These are phyloP conservation scores for zebrafish (Danio rerio) DNA, from an alignment of 2,113 vertebrate genomes.

Conservation along the genomic window DNA sequence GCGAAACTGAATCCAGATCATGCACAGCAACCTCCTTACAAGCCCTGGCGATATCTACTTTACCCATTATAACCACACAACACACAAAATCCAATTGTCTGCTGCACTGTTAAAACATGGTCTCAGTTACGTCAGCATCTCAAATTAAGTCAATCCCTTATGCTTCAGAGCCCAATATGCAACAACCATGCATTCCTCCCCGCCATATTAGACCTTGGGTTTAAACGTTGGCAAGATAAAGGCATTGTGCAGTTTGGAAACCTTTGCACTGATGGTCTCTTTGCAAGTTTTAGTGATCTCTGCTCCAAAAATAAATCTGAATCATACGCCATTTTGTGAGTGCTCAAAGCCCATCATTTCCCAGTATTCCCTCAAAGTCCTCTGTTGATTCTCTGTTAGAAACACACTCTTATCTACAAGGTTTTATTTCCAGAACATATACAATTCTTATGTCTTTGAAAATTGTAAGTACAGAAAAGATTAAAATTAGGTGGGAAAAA, in stretches of 20 bases:
- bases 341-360: background rate
- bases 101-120: background rate
- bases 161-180: slow-evolving; percentile 1
- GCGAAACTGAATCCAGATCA: background rate
- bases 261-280: background rate
- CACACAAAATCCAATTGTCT: background rate
- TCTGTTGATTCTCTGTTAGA: background rate
- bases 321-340: background rate
- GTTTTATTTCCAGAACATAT: slow-evolving; percentile 2
- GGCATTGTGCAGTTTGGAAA: too few relatives aligned
- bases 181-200: background rate
- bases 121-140: background rate
- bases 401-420: background rate
- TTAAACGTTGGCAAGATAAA: background rate
- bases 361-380: background rate
- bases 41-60: background rate
- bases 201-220: background rate
- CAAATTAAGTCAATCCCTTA: background rate
- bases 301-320: background rate
- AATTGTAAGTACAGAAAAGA: background rate
- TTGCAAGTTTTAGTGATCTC: background rate
- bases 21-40: background rate
- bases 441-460: background rate
- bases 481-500: background rate
- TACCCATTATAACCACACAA: background rate